A percentile compares a stretch with the other conserved stretches of the same genome.
Conservation (phyloP, 2,797 vertebrate genomes). For the Gymnothorax reevesii region DNA sequence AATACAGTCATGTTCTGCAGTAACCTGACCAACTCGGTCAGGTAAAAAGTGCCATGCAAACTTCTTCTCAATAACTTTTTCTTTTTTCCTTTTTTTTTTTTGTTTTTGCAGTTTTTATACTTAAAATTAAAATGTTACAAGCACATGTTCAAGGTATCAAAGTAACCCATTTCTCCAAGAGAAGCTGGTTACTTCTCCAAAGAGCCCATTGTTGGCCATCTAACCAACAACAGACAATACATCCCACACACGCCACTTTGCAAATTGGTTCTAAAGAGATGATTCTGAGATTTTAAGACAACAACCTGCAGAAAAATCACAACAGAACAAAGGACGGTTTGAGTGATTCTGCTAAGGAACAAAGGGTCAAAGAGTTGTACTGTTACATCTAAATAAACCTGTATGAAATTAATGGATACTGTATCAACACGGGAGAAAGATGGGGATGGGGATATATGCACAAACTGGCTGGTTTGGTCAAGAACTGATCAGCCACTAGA, state of each 20-base stretch:
- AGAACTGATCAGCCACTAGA: constrained; percentile 51
- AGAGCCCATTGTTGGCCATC: constrained; percentile 10
- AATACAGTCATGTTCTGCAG: constrained; percentile 6
- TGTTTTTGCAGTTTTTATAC: not conserved
- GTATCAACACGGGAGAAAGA: not conserved
- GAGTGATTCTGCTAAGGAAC: not conserved
- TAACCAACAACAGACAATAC: not conserved
- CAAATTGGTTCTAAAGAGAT: not conserved
- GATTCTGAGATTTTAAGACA: not conserved
- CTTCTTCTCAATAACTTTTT: not conserved
- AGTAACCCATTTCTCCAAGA: constrained; percentile 2
- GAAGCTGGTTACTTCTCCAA: too few relatives aligned
- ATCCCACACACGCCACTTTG: constrained; percentile 1
- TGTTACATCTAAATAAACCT: not conserved
- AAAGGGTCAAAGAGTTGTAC: not conserved
- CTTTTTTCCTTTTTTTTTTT: too few relatives aligned
- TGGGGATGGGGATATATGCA: not conserved
- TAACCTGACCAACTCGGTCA: constrained; percentile 8
- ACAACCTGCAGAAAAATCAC: not conserved
- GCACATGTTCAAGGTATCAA: constrained; percentile 18
- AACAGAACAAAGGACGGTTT: not conserved
- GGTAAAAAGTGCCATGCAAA: not conserved
- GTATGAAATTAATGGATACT: not conserved
- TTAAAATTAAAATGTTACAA: constrained; percentile 11
- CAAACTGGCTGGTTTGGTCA: not conserved